Percentiles rank a stretch among this genome's conserved stretches.
These are phyloP conservation scores for Schizothorax lantsangensis DNA, from an alignment of 2,797 vertebrate species.

Conservation along the genomic window DNA sequence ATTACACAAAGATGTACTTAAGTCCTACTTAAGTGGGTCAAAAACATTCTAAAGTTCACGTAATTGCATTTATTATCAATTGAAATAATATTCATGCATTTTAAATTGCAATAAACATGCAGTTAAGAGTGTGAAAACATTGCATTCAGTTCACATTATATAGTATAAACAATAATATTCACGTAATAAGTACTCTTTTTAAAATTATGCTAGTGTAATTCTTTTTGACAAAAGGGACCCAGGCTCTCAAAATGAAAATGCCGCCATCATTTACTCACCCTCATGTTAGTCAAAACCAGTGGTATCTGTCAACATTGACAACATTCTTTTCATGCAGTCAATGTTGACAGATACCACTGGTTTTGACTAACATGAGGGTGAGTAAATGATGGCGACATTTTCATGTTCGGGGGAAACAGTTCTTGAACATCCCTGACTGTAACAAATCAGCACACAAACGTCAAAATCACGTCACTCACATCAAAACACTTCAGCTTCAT, in stretches of 20 bases:
- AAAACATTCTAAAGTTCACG: neutral
- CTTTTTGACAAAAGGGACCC: neutral
- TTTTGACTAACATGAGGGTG: neutral
- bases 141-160: neutral
- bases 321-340: neutral
- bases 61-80: neutral
- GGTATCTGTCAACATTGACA: too few relatives aligned
- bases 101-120: neutral
- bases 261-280: too few relatives aligned
- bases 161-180: neutral
- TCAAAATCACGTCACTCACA: neutral
- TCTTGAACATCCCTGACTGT: neutral
- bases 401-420: neutral
- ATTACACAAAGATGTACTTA: neutral
- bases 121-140: neutral
- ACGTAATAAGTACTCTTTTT: neutral
- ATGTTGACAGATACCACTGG: neutral
- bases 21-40: neutral
- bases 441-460: conserved; percentile 5
- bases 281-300: too few relatives aligned
- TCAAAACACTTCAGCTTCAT: neutral
- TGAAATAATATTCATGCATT: neutral
- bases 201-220: neutral
- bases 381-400: neutral
- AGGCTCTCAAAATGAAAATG: neutral